phyloP scores from a whole-genome alignment of 1,140 invertebrate species.

The Saccostrea echinata region DNA sequence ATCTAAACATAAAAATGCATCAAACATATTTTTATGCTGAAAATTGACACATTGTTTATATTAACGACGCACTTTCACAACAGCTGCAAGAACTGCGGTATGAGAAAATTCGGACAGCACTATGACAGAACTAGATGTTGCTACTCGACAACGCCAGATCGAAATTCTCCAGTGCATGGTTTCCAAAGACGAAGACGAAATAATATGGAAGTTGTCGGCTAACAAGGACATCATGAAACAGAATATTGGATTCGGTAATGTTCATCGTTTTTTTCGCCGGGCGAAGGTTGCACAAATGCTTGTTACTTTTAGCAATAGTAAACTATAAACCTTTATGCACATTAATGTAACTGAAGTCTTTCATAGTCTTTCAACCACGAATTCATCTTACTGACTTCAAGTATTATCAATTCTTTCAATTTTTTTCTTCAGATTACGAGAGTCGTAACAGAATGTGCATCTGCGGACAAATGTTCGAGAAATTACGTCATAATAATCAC shows the following conservation, averaged over 20 bases:
- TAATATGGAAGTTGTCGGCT: background rate
- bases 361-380: too few species aligned
- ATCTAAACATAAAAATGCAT: background rate
- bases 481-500: conserved; percentile 37
- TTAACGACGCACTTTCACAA: background rate
- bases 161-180: background rate
- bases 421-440: conserved; percentile 1
- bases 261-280: background rate
- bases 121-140: background rate
- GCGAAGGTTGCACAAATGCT: background rate
- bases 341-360: too few species aligned
- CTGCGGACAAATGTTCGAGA: conserved; percentile 39
- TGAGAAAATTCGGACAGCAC: background rate
- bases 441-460: conserved; percentile 18
- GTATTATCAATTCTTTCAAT: too few species aligned
- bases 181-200: conserved; percentile 28
- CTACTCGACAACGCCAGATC: background rate
- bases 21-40: background rate
- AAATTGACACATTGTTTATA: background rate
- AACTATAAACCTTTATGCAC: too few species aligned
- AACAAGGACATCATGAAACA: conserved; percentile 35
- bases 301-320: background rate
- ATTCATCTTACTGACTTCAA: too few species aligned
- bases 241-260: conserved; percentile 28
- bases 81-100: background rate